Evolutionary conservation across 1,140 invertebrate species (phyloP), one percentile per base, ranked within the genome.

Genomic region (Archivesica marissinica): DNA sequence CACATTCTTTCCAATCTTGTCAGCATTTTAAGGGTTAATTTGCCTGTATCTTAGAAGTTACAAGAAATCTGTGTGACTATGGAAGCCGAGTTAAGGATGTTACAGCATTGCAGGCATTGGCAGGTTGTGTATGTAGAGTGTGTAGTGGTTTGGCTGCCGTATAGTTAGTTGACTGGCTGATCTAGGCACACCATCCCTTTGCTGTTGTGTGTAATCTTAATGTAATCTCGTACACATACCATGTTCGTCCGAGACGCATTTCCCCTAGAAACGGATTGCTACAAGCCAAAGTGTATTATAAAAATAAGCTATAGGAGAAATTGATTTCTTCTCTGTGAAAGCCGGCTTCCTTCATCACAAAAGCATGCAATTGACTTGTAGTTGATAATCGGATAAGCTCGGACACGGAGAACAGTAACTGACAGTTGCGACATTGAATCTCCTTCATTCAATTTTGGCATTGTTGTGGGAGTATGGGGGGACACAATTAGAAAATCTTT

Each of bases 281-380:
- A 35, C 38, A n/a, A 6, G 59, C 30, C 30, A 35, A 2, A 64
- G 28, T 35, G 23, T 50, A 30, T 72, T 20, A 30, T 11, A 47
- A 28, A 41, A 30, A 72, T 38, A 47, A 25, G 44, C 68, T 72
- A 20, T 30, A 47, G 68, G 68, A 33, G 25, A 72, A 47, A 72
- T 72, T 72, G 68, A 72, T 72, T 72, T 44, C 25, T 50, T 44
- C 68, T 72, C 23, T 28, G 17, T 20, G 6, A 72, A 33, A 47
- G 41, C 35, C 35, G 41, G 50, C 25, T 20, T 72, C 39, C 35
- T 72, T 44, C 25, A 30, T n/a, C 68, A 44, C 39, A 47, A 23
- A 72, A 72, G 41, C 41, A 47, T 72, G 68, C 68, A 50, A 50
- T 50, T 50, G 68, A 72, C 68, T 72, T 72, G 68, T 47, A 44